phyloP scores from a whole-genome alignment of 2,888 invertebrate species.

The Ochropacha duplaris region DNA sequence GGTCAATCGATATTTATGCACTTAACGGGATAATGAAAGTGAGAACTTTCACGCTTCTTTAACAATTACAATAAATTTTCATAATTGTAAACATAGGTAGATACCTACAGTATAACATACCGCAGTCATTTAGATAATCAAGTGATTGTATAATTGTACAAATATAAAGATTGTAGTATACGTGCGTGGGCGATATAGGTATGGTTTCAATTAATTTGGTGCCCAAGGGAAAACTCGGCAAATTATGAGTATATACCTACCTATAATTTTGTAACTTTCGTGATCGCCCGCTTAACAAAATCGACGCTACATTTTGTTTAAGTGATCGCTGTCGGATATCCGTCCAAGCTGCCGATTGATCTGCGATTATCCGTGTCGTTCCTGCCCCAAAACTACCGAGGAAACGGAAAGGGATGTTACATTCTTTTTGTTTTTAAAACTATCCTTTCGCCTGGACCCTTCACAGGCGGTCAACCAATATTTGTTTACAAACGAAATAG shows the following conservation, averaged over 20 bases:
- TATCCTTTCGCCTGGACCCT: constrained; percentile 6
- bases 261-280: constrained; percentile 16
- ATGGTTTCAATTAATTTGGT: too few relatives aligned
- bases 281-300: too few relatives aligned
- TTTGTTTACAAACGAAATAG: constrained; percentile 1
- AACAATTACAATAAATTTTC: constrained; percentile 3
- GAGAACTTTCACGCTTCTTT: constrained; percentile 20
- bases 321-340: constrained; percentile 43
- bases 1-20: constrained; percentile 11
- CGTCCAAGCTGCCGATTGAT: constrained; percentile 52
- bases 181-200: too few relatives aligned
- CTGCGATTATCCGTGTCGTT: constrained; percentile 48
- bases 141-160: too few relatives aligned
- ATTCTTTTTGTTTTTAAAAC: constrained; percentile 44
- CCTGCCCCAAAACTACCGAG: constrained; percentile 25
- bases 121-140: too few relatives aligned
- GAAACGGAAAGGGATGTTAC: constrained; percentile 64
- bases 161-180: too few relatives aligned
- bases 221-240: too few relatives aligned
- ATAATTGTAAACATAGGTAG: constrained; percentile 3
- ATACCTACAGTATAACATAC: neutral
- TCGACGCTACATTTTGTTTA: constrained; percentile 22
- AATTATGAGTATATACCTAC: neutral
- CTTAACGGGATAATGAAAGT: constrained; percentile 28
- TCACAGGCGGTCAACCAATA: neutral